Evolutionary conservation across 2,797 vertebrate genomes (phyloP).

Genomic region (Geotrypetes seraphini): DNA sequence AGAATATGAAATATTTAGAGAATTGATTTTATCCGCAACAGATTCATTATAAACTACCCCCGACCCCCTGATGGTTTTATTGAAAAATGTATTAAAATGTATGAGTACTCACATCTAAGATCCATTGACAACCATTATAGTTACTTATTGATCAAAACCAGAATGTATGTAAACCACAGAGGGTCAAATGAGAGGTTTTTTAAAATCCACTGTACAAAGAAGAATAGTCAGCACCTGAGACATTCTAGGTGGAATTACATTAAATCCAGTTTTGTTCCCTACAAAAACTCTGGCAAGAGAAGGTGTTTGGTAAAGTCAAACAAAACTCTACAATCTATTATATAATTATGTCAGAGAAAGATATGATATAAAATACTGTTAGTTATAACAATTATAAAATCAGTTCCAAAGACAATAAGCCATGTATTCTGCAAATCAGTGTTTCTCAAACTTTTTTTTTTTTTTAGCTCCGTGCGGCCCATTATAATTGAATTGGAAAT

Average conservation of each 20-base stretch:
- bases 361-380: constrained; percentile 27
- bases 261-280: too few species aligned
- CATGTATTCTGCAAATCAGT: too few species aligned
- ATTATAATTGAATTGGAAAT: too few species aligned
- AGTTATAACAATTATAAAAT: too few species aligned
- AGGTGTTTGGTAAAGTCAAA: constrained; percentile 31
- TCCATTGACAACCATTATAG: not conserved
- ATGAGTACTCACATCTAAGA: constrained; percentile 3
- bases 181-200: not conserved
- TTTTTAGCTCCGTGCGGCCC: too few species aligned
- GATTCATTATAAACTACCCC: not conserved
- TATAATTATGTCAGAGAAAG: too few species aligned
- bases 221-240: not conserved
- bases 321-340: too few species aligned
- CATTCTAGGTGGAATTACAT: not conserved
- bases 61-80: not conserved
- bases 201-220: too few species aligned
- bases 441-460: too few species aligned
- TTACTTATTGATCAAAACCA: constrained; percentile 2
- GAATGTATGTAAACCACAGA: constrained; percentile 10
- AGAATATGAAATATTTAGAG: constrained; percentile 14
- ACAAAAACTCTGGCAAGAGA: constrained; percentile 6
- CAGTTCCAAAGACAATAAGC: too few species aligned
- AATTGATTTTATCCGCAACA: constrained; percentile 8
- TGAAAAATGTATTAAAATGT: constrained; percentile 5